These are phyloP conservation scores for Eubasilissa regina DNA, from an alignment of 1,140 invertebrate genomes.

Conservation along the genomic window DNA sequence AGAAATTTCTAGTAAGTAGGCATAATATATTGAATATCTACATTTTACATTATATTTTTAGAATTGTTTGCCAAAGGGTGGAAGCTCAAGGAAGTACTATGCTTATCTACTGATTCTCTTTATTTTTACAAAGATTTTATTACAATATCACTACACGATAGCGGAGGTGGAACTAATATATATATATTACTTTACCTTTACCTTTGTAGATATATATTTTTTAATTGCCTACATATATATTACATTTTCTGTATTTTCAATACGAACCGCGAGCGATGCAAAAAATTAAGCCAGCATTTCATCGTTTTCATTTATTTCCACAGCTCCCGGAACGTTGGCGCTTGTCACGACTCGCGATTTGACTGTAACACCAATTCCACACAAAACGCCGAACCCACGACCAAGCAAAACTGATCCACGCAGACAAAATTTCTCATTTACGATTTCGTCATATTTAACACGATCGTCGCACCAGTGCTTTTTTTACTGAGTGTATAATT, in stretches of 20 bases:
- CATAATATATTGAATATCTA: too few species aligned
- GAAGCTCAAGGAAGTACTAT: too few species aligned
- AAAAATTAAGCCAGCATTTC: conserved; percentile 28
- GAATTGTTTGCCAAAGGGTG: too few species aligned
- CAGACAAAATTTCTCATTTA: neutral
- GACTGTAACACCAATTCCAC: conserved; percentile 44
- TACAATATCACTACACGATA: too few species aligned
- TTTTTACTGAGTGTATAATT: neutral
- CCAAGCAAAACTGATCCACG: neutral
- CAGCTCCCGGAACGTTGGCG: conserved; percentile 32
- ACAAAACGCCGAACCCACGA: conserved; percentile 6
- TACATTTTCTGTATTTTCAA: neutral
- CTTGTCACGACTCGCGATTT: conserved; percentile 53
- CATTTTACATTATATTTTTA: too few species aligned
- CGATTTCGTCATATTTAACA: neutral
- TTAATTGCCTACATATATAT: neutral
- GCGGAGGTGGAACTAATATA: neutral
- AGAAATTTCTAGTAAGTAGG: too few species aligned
- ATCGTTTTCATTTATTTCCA: conserved; percentile 23
- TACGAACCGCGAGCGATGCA: neutral
- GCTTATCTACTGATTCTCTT: too few species aligned
- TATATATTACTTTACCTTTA: neutral
- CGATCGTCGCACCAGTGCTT: neutral
- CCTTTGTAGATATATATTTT: neutral
- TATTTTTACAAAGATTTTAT: too few species aligned